Evolutionary conservation across 92 coral and sea anemone species (phyloP), one percentile per base, ranked within the genome.

Genomic region (Micromussa lordhowensis): DNA sequence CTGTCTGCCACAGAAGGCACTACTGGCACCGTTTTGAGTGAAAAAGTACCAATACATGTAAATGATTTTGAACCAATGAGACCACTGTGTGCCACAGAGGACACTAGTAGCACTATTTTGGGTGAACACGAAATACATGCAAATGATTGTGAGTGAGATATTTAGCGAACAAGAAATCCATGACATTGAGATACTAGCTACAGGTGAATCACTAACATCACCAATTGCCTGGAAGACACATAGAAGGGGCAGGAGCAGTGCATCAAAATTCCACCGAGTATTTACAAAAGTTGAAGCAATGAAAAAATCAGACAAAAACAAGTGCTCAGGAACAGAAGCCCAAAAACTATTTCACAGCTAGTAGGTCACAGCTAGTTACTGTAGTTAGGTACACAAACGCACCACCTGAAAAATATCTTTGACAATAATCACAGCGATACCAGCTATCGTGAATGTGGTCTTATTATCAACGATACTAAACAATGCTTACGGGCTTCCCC

Each of bases 401-500:
- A 75, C 85, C 83, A 48, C 83, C 91, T 75, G 85, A 87, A 88
- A 75, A 91, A 86, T 58, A 21, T 13, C 35, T 90, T 72, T 86
- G 30, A 85, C 72, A 68, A 86, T 68, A 48, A 86, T 8, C 93
- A 90, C 77, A 44, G 63, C 34, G 87, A 86, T 18, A 81, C 81
- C 29, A 90, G 51, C 73, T 59, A 57, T 57, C 40, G 94, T 48
- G 94, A 91, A 70, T 91, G 90, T 90, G 93, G 89, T 35, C 86
- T 91, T 17, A 77, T 87, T 83, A 83, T 87, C 77, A 58, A 91
- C 83, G 78, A 77, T 53, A 82, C 79, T 22, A 87, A 91, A 72
- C 94, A 87, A 68, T 91, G 69, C 55, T 75, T 91, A 68, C 87
- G 87, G 35, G 91, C 86, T 57, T 72, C 92, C 64, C 91, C 94